Evolutionary conservation across 2,113 vertebrate species (phyloP).

Genomic region (Dicentrarchus labrax): DNA sequence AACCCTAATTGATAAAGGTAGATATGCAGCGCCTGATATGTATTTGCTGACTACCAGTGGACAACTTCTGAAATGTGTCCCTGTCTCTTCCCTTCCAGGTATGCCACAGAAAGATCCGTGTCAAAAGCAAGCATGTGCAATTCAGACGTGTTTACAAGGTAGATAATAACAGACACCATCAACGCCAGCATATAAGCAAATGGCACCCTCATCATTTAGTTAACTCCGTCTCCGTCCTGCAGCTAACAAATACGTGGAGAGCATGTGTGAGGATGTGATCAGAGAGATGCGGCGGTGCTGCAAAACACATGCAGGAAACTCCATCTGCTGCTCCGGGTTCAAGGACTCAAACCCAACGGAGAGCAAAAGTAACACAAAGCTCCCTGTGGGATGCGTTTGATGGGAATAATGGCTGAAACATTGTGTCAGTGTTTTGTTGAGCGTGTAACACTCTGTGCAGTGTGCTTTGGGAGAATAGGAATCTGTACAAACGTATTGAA

Average conservation of each 20-base stretch:
- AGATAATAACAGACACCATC: neutral
- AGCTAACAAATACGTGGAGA: constrained; percentile 79
- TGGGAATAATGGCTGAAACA: neutral
- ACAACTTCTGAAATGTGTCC: neutral
- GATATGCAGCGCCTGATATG: neutral
- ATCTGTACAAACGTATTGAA: neutral
- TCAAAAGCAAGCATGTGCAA: constrained; percentile 79
- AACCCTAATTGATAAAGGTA: constrained; percentile 7
- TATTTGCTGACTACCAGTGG: neutral
- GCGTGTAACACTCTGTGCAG: neutral
- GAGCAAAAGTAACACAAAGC: constrained; percentile 22
- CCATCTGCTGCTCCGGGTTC: constrained; percentile 80
- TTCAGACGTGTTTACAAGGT: constrained; percentile 82
- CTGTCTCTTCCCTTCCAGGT: constrained; percentile 35
- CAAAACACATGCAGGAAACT: constrained; percentile 35
- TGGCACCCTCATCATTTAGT: rapidly evolving
- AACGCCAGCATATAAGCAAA: neutral
- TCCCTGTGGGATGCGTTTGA: too few species aligned
- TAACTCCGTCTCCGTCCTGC: constrained; percentile 4
- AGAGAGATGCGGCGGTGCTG: constrained; percentile 77
- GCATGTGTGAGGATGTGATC: constrained; percentile 76
- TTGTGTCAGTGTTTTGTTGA: constrained; percentile 19
- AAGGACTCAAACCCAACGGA: constrained; percentile 52
- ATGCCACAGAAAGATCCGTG: constrained; percentile 81
- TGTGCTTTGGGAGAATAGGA: neutral